Percentiles rank a stretch among this genome's conserved stretches.
These are phyloP conservation scores for Molossus molossus DNA, from an alignment of 2,797 vertebrate species.

Conservation along the genomic window DNA sequence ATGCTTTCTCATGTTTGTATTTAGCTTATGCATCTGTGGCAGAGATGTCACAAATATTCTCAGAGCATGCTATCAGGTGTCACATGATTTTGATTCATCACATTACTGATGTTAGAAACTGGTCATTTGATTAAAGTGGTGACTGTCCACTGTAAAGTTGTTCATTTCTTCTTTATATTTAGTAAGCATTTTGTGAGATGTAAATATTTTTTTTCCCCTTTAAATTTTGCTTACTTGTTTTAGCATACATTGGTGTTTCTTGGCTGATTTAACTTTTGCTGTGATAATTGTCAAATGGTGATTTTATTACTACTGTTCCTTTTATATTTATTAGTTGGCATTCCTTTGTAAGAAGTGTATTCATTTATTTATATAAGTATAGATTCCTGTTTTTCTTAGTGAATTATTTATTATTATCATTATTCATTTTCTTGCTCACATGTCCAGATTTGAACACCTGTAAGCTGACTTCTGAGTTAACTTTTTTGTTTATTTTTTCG, in stretches of 20 bases:
- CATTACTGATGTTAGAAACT: not conserved
- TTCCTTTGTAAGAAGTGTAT: not conserved
- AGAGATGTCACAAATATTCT: not conserved
- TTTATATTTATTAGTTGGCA: not conserved
- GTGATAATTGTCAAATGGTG: not conserved
- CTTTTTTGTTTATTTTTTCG: not conserved
- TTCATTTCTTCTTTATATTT: not conserved
- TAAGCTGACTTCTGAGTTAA: not conserved
- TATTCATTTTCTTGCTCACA: not conserved
- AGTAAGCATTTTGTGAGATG: not conserved
- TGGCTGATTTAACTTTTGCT: constrained; percentile 23
- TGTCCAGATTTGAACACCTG: not conserved
- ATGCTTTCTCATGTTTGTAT: no score
- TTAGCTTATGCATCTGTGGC: not conserved
- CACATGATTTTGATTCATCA: not conserved
- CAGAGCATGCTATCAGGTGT: not conserved
- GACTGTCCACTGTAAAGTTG: not conserved
- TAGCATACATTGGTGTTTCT: not conserved
- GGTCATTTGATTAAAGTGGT: not conserved
- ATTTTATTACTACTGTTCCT: not conserved
- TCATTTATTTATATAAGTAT: not conserved
- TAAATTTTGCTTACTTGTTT: not conserved
- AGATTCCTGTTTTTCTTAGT: not conserved
- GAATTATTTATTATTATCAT: not conserved
- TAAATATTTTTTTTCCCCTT: not conserved